Evolutionary conservation across 1,140 invertebrate genomes (phyloP), one percentile per base, ranked within the genome.

Genomic region (Agraylea sexmaculata): DNA sequence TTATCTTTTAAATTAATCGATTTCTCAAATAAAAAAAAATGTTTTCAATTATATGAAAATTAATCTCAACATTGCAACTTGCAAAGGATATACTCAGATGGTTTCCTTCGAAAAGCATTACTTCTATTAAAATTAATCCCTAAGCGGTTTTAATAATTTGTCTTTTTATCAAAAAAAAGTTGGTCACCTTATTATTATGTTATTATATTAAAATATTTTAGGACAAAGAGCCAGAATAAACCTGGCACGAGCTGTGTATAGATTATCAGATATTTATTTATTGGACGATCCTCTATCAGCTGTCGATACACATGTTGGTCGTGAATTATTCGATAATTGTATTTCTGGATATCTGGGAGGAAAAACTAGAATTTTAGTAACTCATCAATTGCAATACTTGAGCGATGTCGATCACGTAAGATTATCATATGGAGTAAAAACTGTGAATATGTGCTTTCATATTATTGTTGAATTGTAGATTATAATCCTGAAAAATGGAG

Each of bases 311-410:
- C 70, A 73, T 55, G 71, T 75, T 45, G 56, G 50, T 15, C 20
- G 74, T 43, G 73, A 80, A 51, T 21, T 69, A 10, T 36, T 36
- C 11, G 8, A 22, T 10, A 11, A 7, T 5, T 17, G 23, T 21
- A 54, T 64, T 16, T 53, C 55, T 0, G 54, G 54, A 0, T 63
- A 59, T 37, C 54, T 65, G 0, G 45, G 52, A 1, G 55, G 59
- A 11, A 57, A 55, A 21, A 56, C 59, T 2, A 51, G 51, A 5
- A 63, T 73, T 8, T 52, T 82, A 10, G 74, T 71, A 18, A 81
- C 78, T 0, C 78, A 82, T 56, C 74, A 79, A 50, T 59, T 67
- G 18, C 66, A 73, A 22, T 78, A 64, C 59, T 58, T 86, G 23
- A 25, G 23, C n/a, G 23, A 25, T 7, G 79, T 25, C n/a, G 23